Percentiles rank a stretch among this genome's conserved stretches.
Conservation (phyloP, 2,113 vertebrate species). For the Gopherus flavomarginatus region DNA sequence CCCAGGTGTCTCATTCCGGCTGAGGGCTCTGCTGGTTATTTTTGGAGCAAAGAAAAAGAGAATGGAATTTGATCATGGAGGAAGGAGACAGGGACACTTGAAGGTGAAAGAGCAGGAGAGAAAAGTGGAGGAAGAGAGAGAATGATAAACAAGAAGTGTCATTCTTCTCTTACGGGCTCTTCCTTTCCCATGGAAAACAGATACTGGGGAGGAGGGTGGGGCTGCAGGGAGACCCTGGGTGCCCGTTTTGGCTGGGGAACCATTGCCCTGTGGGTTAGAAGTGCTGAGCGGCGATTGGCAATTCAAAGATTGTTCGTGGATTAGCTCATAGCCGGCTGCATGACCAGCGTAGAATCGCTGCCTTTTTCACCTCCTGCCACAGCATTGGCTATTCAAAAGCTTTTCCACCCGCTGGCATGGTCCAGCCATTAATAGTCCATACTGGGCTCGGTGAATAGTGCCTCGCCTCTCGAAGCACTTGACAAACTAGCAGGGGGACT, state of each 20-base stretch:
- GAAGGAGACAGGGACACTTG: not conserved
- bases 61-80: not conserved
- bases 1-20: rapidly evolving
- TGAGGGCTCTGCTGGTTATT: rapidly evolving
- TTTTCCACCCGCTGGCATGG: not conserved
- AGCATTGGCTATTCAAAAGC: not conserved
- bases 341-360: not conserved
- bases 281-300: not conserved
- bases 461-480: not conserved
- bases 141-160: not conserved
- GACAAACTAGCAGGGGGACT: not conserved
- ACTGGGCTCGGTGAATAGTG: not conserved
- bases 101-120: slow-evolving; percentile 5
- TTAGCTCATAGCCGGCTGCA: not conserved
- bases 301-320: not conserved
- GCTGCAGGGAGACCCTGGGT: no score
- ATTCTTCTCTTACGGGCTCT: not conserved
- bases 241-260: not conserved
- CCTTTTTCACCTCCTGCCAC: not conserved
- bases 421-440: not conserved
- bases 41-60: slow-evolving; percentile 35
- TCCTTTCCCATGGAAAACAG: not conserved
- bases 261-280: not conserved
- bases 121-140: not conserved
- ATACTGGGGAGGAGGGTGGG: not conserved